phyloP scores from a whole-genome alignment of 2,797 vertebrate genomes.

The Eidolon dupreanum region DNA sequence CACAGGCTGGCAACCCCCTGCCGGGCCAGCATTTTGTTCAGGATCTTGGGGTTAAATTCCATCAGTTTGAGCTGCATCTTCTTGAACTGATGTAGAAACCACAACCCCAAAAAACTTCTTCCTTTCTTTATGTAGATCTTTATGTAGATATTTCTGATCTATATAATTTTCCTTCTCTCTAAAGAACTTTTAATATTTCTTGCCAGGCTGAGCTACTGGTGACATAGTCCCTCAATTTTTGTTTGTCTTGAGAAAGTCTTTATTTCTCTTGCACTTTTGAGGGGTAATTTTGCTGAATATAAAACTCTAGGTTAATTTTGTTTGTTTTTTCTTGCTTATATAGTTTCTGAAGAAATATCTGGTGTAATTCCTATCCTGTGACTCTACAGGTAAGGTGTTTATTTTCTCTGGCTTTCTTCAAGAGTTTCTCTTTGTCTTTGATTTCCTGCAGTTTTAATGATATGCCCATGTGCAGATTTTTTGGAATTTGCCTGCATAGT shows the following conservation, averaged over 20 bases:
- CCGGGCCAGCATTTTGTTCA: constrained; percentile 85
- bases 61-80: constrained; percentile 93
- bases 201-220: background rate
- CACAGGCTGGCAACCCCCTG: constrained; percentile 91
- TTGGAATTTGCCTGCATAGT: background rate
- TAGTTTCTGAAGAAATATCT: background rate
- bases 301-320: background rate
- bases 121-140: background rate
- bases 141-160: background rate
- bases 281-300: background rate
- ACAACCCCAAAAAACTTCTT: accelerated
- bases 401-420: background rate
- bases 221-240: background rate
- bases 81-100: accelerated
- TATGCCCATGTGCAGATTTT: background rate
- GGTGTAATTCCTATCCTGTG: background rate
- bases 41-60: constrained; percentile 92
- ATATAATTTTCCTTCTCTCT: background rate
- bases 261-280: background rate
- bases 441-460: background rate
- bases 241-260: background rate
- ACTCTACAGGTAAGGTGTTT: background rate
- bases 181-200: background rate
- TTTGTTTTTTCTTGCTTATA: background rate
- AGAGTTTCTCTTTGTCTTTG: background rate